Conservation (phyloP, 2,888 invertebrate species). For the Bugulina stolonifera region DNA sequence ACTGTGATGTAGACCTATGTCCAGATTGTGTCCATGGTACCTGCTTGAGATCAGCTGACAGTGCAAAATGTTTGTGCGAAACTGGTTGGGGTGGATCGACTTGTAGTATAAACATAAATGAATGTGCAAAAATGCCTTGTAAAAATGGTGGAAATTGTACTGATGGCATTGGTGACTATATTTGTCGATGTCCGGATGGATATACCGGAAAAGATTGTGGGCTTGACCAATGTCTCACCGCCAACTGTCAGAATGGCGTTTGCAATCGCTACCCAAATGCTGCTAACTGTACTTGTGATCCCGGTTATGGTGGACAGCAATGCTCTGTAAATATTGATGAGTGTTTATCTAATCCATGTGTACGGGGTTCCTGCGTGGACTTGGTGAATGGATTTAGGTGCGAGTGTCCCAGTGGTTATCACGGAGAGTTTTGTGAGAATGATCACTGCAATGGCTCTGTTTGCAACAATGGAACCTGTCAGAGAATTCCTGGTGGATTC, state of each 20-base stretch:
- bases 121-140: neutral
- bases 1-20: slow-evolving; percentile 7
- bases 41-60: neutral
- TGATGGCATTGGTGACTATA: neutral
- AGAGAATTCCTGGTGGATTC: neutral
- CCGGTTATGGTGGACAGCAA: neutral
- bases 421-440: slow-evolving; percentile 1
- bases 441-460: neutral
- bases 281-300: slow-evolving; percentile 13
- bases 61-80: neutral
- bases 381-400: neutral
- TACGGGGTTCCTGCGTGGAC: neutral
- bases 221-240: neutral
- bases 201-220: slow-evolving; percentile 16
- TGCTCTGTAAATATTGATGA: slow-evolving; percentile 11
- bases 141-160: neutral
- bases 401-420: neutral
- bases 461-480: neutral
- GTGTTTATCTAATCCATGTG: slow-evolving; percentile 16
- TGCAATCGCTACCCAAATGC: neutral
- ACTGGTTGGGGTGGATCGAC: neutral
- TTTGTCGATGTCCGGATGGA: neutral
- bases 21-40: slow-evolving; percentile 3
- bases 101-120: slow-evolving; percentile 5
- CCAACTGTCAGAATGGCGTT: neutral